These are phyloP conservation scores for Clistopyga incitator DNA, from an alignment of 2,888 invertebrate species.

Conservation along the genomic window DNA sequence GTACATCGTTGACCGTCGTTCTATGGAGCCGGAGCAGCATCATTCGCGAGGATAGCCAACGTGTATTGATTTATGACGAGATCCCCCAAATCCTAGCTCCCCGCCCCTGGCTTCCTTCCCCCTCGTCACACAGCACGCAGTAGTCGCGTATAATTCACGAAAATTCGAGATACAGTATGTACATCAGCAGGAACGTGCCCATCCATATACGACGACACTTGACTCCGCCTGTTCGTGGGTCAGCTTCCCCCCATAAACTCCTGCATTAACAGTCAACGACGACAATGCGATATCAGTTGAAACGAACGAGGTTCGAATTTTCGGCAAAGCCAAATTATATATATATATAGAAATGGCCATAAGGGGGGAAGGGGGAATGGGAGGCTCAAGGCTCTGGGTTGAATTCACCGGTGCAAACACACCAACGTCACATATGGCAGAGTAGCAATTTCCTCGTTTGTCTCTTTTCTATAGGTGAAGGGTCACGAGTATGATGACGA, in stretches of 20 bases:
- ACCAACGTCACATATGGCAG: slow-evolving; percentile 45
- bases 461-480: slow-evolving; percentile 32
- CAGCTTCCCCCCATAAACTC: slow-evolving; percentile 1
- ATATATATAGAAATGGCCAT: not conserved
- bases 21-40: slow-evolving; percentile 55
- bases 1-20: slow-evolving; percentile 59
- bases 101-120: slow-evolving; percentile 29
- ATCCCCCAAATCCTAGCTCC: slow-evolving; percentile 48
- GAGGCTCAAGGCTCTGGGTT: slow-evolving; percentile 15
- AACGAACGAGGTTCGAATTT: slow-evolving; percentile 54
- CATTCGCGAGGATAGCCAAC: slow-evolving; percentile 59
- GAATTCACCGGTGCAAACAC: slow-evolving; percentile 33
- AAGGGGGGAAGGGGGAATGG: not conserved
- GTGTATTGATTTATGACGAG: slow-evolving; percentile 70
- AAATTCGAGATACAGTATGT: slow-evolving; percentile 54
- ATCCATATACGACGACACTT: slow-evolving; percentile 59
- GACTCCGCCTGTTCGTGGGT: slow-evolving; percentile 54
- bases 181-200: slow-evolving; percentile 24
- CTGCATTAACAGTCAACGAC: slow-evolving; percentile 49
- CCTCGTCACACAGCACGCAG: slow-evolving; percentile 10
- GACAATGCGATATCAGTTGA: slow-evolving; percentile 33
- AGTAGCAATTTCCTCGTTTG: slow-evolving; percentile 36
- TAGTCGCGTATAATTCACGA: slow-evolving; percentile 54
- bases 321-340: slow-evolving; percentile 19
- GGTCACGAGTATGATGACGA: slow-evolving; percentile 34